These are phyloP conservation scores for Drosophila mimica DNA, from an alignment of 2,888 invertebrate genomes.

Conservation along the genomic window DNA sequence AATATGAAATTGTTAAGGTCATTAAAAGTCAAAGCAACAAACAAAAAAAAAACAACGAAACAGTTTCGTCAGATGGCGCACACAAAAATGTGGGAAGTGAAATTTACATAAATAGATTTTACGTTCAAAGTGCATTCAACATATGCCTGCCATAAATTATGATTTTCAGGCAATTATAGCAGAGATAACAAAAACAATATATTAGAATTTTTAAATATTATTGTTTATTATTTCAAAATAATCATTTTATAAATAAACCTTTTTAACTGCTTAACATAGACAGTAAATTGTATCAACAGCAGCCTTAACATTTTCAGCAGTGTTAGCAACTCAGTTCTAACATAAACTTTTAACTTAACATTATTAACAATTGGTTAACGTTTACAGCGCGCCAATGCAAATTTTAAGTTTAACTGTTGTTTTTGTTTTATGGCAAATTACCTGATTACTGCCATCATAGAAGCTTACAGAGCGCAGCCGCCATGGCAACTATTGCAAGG, in stretches of 20 bases:
- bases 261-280: background rate
- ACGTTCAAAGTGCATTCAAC: conserved; percentile 11
- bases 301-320: background rate
- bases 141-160: background rate
- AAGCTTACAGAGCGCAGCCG: conserved; percentile 58
- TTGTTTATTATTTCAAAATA: background rate
- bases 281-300: background rate
- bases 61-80: conserved; percentile 11
- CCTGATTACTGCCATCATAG: conserved; percentile 43
- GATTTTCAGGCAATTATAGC: background rate
- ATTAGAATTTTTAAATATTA: background rate
- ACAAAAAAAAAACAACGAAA: background rate
- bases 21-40: conserved; percentile 23
- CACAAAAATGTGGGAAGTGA: conserved; percentile 9
- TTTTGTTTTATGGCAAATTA: conserved; percentile 31
- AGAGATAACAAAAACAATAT: background rate
- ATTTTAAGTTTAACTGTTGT: conserved; percentile 28
- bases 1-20: conserved; percentile 37
- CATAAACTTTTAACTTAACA: background rate
- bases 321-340: background rate
- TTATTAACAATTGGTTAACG: background rate
- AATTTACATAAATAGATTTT: background rate
- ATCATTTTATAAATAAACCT: background rate
- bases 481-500: conserved; percentile 11
- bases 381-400: conserved; percentile 24